Base-by-base conservation (phyloP, 2,888 invertebrate genomes). In the Liodrosophila aerea region DNA sequence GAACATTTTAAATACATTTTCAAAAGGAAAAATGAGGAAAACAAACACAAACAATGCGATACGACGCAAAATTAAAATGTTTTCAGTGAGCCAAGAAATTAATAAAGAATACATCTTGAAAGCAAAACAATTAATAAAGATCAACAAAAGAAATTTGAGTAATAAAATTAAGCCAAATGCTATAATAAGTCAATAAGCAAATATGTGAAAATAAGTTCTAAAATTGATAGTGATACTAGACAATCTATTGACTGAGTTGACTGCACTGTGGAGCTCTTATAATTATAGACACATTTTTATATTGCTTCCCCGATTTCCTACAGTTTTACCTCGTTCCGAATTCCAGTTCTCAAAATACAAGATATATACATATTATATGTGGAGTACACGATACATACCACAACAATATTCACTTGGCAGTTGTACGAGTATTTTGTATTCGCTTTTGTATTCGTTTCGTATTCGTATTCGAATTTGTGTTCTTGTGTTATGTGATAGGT, bases 401-500 rank as follows among this genome's bases (percentile, higher is more conserved):
- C 40, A 59, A 22, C 22, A 22, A 56, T 51, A 68, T 69, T 33
- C 56, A 68, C 51, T 68, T 68, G 62, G 73, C 39, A 73, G 36
- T 73, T 51, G 59, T 61, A 44, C 30, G 41, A 16, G 56, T 60
- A 44, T 64, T 57, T 51, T 31, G 40, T 44, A 12, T 44, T 11
- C 9, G 18, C 11, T 29, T 36, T 36, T 36, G 15, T 9, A 46
- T 27, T 50, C 34, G 43, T 46, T 36, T 39, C 27, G 27, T 39
- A 39, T 53, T 58, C 64, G 37, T 37, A 52, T 75, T 49, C 66
- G 30, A 44, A 41, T 72, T 53, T 52, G 67, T 64, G 43, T 56
- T 71, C 56, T 68, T 59, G 56, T 71, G 88, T 85, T 66, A 87
- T 87, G 70, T 69, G 87, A 88, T 88, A 86, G 81, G 68, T 78